These are phyloP conservation scores for Austrofundulus limnaeus DNA, from an alignment of 2,113 vertebrate species.

Conservation along the genomic window DNA sequence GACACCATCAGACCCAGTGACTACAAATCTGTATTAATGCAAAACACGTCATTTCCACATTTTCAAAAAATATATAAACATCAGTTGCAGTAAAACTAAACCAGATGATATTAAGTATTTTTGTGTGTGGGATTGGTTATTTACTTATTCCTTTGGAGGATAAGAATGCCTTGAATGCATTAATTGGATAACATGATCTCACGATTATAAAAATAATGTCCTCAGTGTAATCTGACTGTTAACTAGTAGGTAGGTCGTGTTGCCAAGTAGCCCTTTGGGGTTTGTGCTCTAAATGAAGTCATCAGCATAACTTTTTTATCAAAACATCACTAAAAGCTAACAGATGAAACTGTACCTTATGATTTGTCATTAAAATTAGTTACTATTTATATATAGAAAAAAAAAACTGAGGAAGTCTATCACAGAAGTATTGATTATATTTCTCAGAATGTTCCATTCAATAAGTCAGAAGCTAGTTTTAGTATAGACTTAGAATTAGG, in stretches of 20 bases:
- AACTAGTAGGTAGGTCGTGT: not conserved
- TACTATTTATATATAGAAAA: no score
- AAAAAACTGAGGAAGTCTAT: no score
- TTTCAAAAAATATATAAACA: not conserved
- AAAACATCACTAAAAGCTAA: not conserved
- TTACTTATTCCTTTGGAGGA: not conserved
- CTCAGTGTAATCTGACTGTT: slow-evolving; percentile 32
- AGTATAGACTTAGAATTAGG: no score
- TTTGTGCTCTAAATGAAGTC: not conserved
- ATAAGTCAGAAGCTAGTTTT: no score
- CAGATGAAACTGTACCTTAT: not conserved
- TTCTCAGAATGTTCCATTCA: no score
- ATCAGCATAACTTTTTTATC: not conserved
- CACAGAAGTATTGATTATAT: no score
- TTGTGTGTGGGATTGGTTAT: not conserved
- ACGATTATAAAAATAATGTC: slow-evolving; percentile 23
- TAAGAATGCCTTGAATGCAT: slow-evolving; percentile 10
- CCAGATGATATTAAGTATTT: not conserved
- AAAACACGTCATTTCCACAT: not conserved
- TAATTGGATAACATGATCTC: slow-evolving; percentile 45
- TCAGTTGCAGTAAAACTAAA: not conserved
- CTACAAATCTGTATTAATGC: slow-evolving; percentile 19
- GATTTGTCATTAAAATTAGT: not conserved
- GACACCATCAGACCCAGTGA: slow-evolving; percentile 33
- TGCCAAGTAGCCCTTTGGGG: not conserved